Conservation (phyloP, 2,113 vertebrate genomes). For the Notothenia coriiceps region DNA sequence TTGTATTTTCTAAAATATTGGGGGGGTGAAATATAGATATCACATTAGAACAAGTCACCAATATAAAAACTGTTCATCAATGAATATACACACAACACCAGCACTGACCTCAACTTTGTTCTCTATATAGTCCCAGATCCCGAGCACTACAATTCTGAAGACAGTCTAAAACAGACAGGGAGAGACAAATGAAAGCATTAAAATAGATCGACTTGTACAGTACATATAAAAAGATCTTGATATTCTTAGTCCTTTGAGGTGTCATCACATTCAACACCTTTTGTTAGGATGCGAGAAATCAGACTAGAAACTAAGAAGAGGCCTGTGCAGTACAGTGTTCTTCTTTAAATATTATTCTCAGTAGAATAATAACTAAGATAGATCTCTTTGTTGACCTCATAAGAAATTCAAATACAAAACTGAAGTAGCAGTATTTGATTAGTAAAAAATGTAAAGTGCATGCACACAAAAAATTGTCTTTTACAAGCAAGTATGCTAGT, state of each 20-base stretch:
- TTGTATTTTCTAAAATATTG: no score
- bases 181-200: conserved; percentile 52
- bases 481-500: not conserved
- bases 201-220: conserved; percentile 38
- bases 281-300: conserved; percentile 26
- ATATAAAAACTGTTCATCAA: not conserved
- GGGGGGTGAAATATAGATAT: no score
- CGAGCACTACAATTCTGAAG: conserved; percentile 95
- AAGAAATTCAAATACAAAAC: not conserved
- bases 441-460: not conserved
- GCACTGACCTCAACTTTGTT: conserved; percentile 97
- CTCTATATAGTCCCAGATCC: conserved; percentile 99
- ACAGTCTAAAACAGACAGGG: conserved; percentile 88
- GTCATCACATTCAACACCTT: conserved; percentile 45
- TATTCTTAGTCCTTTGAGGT: conserved; percentile 47
- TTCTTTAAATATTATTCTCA: conserved; percentile 10
- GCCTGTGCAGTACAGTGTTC: not conserved
- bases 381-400: not conserved
- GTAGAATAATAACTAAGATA: not conserved
- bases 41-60: not conserved
- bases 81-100: conserved; percentile 1
- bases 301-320: conserved; percentile 9
- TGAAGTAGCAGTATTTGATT: not conserved
- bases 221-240: conserved; percentile 38
- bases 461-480: not conserved